A percentile compares a stretch with the other conserved stretches of the same genome.
These are phyloP conservation scores for Cynoglossus semilaevis DNA, from an alignment of 2,113 vertebrate genomes.

Conservation along the genomic window DNA sequence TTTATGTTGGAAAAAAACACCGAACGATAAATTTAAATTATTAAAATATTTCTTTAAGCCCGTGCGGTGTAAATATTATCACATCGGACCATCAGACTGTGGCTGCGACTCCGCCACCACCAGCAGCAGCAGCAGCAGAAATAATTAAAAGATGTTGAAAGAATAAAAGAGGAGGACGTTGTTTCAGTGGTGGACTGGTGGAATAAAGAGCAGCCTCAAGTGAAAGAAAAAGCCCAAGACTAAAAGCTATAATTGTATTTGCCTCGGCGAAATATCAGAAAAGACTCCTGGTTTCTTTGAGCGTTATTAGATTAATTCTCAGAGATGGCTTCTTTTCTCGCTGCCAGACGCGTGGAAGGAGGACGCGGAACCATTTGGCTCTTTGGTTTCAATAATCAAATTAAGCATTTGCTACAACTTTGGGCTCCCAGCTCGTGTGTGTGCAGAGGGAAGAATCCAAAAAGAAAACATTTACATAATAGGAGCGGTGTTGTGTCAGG, in stretches of 20 bases:
- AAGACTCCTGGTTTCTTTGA: slow-evolving; percentile 94
- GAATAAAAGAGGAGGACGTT: slow-evolving; percentile 72
- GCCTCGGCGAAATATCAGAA: slow-evolving; percentile 94
- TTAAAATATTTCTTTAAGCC: too few relatives aligned
- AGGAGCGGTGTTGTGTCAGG: slow-evolving; percentile 67
- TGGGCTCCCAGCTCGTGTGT: slow-evolving; percentile 88
- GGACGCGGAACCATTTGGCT: slow-evolving; percentile 93
- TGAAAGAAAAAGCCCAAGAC: slow-evolving; percentile 77
- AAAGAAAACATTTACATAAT: slow-evolving; percentile 84
- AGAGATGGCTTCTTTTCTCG: slow-evolving; percentile 84
- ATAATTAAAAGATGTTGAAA: slow-evolving; percentile 76
- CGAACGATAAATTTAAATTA: too few relatives aligned
- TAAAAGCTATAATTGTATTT: slow-evolving; percentile 96
- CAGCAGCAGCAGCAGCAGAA: slow-evolving; percentile 55
- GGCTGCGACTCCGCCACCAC: slow-evolving; percentile 8
- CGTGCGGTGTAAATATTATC: slow-evolving; percentile 18
- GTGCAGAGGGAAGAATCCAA: not conserved
- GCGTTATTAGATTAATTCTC: slow-evolving; percentile 98
- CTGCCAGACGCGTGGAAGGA: slow-evolving; percentile 97
- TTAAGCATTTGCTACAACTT: slow-evolving; percentile 98
- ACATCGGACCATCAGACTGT: slow-evolving; percentile 35
- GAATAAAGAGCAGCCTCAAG: slow-evolving; percentile 81
- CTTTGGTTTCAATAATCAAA: slow-evolving; percentile 96
- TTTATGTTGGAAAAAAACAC: too few relatives aligned
- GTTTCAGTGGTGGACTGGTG: slow-evolving; percentile 71